Percentiles rank a stretch among this genome's conserved stretches.
phyloP scores from a whole-genome alignment of 64 coral and sea anemone species.

The Pachyseris speciosa region DNA sequence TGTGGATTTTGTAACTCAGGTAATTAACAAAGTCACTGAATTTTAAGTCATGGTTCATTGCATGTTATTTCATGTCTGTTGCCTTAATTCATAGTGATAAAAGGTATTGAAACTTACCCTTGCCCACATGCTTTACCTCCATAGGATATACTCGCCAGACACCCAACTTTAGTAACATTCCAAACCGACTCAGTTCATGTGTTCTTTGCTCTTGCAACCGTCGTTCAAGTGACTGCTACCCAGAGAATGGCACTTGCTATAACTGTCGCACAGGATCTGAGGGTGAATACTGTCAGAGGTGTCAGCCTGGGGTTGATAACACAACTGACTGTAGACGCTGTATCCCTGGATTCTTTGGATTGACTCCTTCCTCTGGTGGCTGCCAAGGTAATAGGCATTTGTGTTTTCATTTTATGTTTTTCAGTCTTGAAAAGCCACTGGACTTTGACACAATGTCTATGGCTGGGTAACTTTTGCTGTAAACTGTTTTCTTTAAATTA shows the following conservation, averaged over 20 bases:
- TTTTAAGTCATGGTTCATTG: too few species aligned
- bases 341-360: slow-evolving; percentile 64
- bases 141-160: slow-evolving; percentile 66
- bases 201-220: slow-evolving; percentile 70
- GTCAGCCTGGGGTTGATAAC: slow-evolving; percentile 82
- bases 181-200: slow-evolving; percentile 48
- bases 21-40: slow-evolving; percentile 33
- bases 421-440: background rate
- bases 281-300: slow-evolving; percentile 78
- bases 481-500: too few species aligned
- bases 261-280: slow-evolving; percentile 91
- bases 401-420: background rate
- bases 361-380: slow-evolving; percentile 69
- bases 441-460: background rate
- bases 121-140: background rate
- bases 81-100: too few species aligned
- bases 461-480: too few species aligned
- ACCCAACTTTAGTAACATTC: background rate
- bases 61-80: too few species aligned
- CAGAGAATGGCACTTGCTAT: slow-evolving; percentile 78
- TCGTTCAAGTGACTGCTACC: slow-evolving; percentile 78
- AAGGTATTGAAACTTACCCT: background rate
- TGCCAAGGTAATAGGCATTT: slow-evolving; percentile 63
- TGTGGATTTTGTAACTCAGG: slow-evolving; percentile 89
- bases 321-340: slow-evolving; percentile 80